These are phyloP conservation scores for Scytalopus superciliaris DNA, from an alignment of 2,113 vertebrate genomes.

Conservation along the genomic window DNA sequence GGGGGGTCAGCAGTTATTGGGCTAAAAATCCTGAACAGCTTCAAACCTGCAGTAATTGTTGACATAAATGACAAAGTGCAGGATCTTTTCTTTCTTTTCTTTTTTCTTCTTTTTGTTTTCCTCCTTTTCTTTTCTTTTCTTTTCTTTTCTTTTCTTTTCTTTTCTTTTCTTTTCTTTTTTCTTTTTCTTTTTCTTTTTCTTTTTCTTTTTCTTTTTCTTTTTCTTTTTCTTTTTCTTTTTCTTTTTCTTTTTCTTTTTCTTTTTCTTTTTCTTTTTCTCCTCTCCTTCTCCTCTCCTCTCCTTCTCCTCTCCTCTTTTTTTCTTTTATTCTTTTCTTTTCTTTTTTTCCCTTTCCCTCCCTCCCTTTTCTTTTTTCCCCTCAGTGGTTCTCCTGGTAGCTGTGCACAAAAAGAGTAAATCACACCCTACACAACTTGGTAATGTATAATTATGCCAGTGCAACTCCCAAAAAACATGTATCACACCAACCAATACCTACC, in stretches of 20 bases:
- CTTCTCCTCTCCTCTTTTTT: too few species aligned
- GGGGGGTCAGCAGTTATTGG: slow-evolving; percentile 2
- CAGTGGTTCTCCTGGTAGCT: not conserved
- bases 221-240: not conserved
- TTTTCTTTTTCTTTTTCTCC: not conserved
- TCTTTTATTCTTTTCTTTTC: not conserved
- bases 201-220: not conserved
- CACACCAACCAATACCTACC: not conserved
- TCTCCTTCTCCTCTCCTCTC: too few species aligned
- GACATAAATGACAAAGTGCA: not conserved
- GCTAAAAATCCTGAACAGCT: not conserved
- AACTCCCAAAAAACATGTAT: not conserved
- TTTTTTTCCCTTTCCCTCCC: not conserved
- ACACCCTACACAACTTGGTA: not conserved
- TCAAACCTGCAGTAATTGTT: not conserved
- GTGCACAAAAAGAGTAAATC: not conserved
- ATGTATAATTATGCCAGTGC: not conserved
- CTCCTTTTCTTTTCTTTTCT: too few species aligned
- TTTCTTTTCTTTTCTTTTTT: too few species aligned
- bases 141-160: not conserved
- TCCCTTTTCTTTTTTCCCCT: too few species aligned
- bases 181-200: not conserved
- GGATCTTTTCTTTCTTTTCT: not conserved
- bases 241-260: too few species aligned
- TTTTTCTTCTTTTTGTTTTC: too few species aligned